Conservation (phyloP, 2,113 vertebrate species). For the Rhabdomys dilectus region DNA sequence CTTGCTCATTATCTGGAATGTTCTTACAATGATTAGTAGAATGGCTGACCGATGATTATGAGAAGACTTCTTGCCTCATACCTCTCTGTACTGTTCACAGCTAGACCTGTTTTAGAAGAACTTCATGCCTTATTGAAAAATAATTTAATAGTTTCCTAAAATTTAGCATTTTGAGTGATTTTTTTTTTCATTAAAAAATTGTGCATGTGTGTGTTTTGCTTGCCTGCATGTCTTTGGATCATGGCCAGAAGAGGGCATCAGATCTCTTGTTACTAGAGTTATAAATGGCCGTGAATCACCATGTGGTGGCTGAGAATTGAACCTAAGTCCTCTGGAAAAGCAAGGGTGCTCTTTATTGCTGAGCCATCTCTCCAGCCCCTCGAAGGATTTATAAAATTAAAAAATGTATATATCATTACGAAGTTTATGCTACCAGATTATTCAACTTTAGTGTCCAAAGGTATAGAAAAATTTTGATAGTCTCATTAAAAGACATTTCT, state of each 20-base stretch:
- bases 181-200: neutral
- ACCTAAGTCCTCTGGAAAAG: neutral
- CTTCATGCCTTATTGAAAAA: neutral
- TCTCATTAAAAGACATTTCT: slow-evolving; percentile 10
- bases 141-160: neutral
- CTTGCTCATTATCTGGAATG: neutral
- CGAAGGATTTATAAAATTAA: neutral
- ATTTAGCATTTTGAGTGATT: slow-evolving; percentile 14
- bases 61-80: neutral
- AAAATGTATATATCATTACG: neutral
- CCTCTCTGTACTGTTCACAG: neutral
- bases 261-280: neutral
- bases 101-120: neutral
- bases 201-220: neutral
- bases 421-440: neutral
- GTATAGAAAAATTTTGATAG: neutral
- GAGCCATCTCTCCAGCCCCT: neutral
- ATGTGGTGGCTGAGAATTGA: neutral
- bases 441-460: slow-evolving; percentile 8
- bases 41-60: neutral
- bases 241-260: neutral
- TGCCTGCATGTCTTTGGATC: neutral
- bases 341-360: neutral
- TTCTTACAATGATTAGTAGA: neutral
- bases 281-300: neutral